Conservation (phyloP, 2,113 vertebrate genomes). For the Cromileptes altivelis region DNA sequence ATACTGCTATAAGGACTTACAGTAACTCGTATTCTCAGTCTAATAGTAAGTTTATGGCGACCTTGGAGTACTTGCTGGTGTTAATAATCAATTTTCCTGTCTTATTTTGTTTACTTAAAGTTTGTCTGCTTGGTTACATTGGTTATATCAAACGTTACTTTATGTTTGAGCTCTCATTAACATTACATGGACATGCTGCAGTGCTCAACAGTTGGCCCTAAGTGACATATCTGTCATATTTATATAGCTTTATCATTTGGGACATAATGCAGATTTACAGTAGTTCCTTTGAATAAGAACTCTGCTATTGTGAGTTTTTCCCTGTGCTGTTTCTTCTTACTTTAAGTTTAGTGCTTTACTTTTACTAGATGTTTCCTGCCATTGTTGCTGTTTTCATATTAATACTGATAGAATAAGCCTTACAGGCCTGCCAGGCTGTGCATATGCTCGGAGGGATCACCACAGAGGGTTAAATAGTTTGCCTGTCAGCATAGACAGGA, state of each 20-base stretch:
- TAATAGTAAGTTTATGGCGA: conserved; percentile 25
- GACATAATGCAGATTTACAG: neutral
- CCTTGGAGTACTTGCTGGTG: neutral
- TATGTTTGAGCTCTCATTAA: neutral
- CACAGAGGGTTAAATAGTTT: conserved; percentile 83
- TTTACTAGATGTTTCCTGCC: neutral
- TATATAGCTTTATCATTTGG: neutral
- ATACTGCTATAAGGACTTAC: neutral
- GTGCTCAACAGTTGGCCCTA: conserved; percentile 1
- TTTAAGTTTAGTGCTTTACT: conserved; percentile 1
- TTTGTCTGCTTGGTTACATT: neutral
- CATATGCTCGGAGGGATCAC: conserved; percentile 60
- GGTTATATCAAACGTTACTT: neutral
- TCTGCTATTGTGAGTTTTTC: neutral
- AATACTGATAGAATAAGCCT: conserved; percentile 4
- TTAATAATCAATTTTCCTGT: neutral
- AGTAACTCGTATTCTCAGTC: neutral
- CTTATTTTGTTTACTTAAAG: neutral
- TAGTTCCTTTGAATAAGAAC: neutral
- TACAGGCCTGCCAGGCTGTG: conserved; percentile 24
- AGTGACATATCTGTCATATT: neutral
- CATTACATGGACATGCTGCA: neutral
- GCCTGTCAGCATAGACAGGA: conserved; percentile 81
- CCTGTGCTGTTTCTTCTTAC: neutral
- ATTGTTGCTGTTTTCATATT: conserved; percentile 1